Percentiles rank a stretch among this genome's conserved stretches.
Conservation (phyloP, 2,888 invertebrate species). For the Acanthoscelides obtectus region DNA sequence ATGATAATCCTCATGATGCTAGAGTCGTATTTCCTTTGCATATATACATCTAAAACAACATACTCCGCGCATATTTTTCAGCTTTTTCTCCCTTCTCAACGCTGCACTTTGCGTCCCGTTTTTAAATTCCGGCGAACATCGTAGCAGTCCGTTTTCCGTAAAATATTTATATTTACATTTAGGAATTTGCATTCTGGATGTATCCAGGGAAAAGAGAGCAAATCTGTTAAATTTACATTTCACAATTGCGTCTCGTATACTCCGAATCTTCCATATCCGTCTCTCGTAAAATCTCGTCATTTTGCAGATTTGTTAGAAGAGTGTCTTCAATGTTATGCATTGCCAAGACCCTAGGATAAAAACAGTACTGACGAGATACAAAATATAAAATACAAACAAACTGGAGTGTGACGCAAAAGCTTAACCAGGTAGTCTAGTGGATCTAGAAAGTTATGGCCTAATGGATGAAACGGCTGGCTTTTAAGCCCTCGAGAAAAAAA, state of each 20-base stretch:
- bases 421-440: too few relatives aligned
- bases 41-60: slow-evolving; percentile 3
- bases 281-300: too few relatives aligned
- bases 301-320: too few relatives aligned
- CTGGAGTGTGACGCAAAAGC: too few relatives aligned
- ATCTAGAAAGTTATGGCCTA: too few relatives aligned
- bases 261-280: neutral
- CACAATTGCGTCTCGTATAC: neutral
- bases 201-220: neutral
- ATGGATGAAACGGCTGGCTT: too few relatives aligned
- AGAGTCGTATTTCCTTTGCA: slow-evolving; percentile 2
- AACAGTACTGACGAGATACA: too few relatives aligned
- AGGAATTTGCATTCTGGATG: neutral
- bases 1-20: slow-evolving; percentile 2
- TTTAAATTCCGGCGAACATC: neutral
- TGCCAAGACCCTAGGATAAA: too few relatives aligned
- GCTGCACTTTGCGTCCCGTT: slow-evolving; percentile 3
- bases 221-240: neutral
- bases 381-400: too few relatives aligned
- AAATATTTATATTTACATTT: neutral
- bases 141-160: neutral
- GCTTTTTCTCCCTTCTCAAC: neutral
- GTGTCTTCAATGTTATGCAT: too few relatives aligned
- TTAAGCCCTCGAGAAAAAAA: too few relatives aligned
- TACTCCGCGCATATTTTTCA: neutral